Percentiles rank a stretch among this genome's conserved stretches.
Evolutionary conservation across 2,113 vertebrate genomes (phyloP).

Genomic region (Paraplagusia blochii): DNA sequence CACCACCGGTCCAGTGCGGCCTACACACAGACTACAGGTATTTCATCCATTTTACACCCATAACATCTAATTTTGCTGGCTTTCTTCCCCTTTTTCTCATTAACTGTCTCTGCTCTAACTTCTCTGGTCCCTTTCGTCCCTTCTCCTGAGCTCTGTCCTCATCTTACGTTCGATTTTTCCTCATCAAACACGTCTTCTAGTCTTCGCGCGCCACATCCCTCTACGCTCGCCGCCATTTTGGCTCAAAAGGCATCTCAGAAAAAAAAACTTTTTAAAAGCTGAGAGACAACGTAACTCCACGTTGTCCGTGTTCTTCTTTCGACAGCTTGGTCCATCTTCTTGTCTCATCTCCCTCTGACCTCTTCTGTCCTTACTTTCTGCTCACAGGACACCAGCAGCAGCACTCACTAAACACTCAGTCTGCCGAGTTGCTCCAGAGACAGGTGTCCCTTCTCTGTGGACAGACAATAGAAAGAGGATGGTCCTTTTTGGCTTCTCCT

Average conservation of each 20-base stretch:
- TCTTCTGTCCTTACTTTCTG: conserved; percentile 19
- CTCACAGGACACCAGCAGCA: conserved; percentile 30
- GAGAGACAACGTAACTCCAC: conserved; percentile 38
- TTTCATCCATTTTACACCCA: too few species aligned
- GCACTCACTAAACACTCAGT: conserved; percentile 28
- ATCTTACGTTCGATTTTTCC: conserved; percentile 42
- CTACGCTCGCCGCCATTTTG: conserved; percentile 68
- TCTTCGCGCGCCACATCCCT: conserved; percentile 63
- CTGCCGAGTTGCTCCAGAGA: conserved; percentile 37
- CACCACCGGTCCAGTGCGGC: not conserved
- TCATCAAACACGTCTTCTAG: conserved; percentile 44
- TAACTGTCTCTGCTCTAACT: conserved; percentile 38
- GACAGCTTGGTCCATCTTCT: conserved; percentile 26
- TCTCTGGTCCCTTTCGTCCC: conserved; percentile 27
- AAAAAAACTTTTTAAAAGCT: conserved; percentile 61
- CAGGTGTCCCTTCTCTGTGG: conserved; percentile 60
- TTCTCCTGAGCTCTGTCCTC: conserved; percentile 2
- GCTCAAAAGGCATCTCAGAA: conserved; percentile 45
- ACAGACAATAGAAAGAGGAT: conserved; percentile 28
- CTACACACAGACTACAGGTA: too few species aligned
- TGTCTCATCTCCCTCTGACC: conserved; percentile 27
- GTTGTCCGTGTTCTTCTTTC: conserved; percentile 32
- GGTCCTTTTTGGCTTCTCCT: conserved; percentile 8
- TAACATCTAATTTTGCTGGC: conserved; percentile 36
- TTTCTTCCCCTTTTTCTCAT: conserved; percentile 40